These are phyloP conservation scores for Tetragnatha versicolor DNA, from an alignment of 1,140 invertebrate genomes.

Conservation along the genomic window DNA sequence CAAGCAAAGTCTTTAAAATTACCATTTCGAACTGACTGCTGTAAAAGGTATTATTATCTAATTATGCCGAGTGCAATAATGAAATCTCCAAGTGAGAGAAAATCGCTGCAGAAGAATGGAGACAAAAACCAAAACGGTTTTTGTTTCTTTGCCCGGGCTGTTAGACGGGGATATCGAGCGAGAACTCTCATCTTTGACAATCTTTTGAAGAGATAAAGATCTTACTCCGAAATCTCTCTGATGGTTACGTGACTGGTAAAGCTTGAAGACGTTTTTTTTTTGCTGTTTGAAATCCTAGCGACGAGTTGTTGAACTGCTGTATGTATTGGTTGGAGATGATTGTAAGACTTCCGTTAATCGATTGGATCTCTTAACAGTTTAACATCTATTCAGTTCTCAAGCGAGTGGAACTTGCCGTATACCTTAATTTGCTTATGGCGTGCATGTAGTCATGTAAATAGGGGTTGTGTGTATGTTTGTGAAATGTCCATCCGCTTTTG, in stretches of 20 bases:
- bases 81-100: background rate
- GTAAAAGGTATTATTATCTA: constrained; percentile 19
- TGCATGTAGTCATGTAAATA: too few relatives aligned
- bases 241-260: background rate
- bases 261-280: background rate
- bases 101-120: background rate
- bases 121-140: constrained; percentile 17
- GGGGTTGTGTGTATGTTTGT: too few relatives aligned
- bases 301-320: too few relatives aligned
- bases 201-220: constrained; percentile 20
- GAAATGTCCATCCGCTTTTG: too few relatives aligned
- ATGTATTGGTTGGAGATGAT: too few relatives aligned
- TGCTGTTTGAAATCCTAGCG: too few relatives aligned
- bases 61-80: background rate
- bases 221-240: constrained; percentile 18
- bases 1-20: constrained; percentile 14
- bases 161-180: constrained; percentile 30
- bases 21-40: background rate
- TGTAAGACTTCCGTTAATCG: too few relatives aligned
- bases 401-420: too few relatives aligned
- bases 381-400: too few relatives aligned
- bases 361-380: too few relatives aligned
- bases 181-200: constrained; percentile 15
- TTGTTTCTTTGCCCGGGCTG: constrained; percentile 15
- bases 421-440: too few relatives aligned